These are phyloP conservation scores for Coturnix japonica DNA, from an alignment of 2,113 vertebrate genomes.

Conservation along the genomic window DNA sequence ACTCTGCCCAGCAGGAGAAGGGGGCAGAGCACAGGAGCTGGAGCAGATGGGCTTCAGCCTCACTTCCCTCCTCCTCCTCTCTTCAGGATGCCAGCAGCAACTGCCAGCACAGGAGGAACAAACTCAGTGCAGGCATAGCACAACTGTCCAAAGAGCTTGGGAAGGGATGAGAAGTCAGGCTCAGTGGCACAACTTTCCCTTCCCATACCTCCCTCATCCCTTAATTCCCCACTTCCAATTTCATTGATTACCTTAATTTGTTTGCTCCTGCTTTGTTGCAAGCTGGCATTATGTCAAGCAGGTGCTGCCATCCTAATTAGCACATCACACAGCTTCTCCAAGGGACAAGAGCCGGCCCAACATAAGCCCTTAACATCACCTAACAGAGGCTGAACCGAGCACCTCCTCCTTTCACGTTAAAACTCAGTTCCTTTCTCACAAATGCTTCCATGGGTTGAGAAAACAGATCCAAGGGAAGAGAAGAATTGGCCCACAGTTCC, in stretches of 20 bases:
- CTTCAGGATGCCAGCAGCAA: neutral
- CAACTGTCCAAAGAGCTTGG: neutral
- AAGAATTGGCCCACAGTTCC: neutral
- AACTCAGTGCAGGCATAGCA: neutral
- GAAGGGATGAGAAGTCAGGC: neutral
- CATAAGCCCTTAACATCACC: accelerated
- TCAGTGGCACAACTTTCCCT: neutral
- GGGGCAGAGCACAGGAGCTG: neutral
- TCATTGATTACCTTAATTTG: neutral
- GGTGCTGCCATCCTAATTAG: neutral
- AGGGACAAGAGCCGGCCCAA: neutral
- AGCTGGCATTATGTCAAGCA: accelerated
- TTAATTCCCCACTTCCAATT: accelerated
- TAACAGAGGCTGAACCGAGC: neutral
- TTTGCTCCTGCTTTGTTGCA: neutral
- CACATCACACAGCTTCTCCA: neutral
- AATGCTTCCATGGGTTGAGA: neutral
- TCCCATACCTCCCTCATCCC: accelerated
- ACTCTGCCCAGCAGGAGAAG: neutral
- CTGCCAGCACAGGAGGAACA: neutral
- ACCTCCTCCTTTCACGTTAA: neutral
- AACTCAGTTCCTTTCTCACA: neutral
- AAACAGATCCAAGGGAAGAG: neutral
- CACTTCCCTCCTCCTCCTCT: neutral
- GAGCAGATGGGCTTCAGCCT: neutral